Base-by-base conservation (phyloP, 2,888 invertebrate species). In the Blastobasis adustella region DNA sequence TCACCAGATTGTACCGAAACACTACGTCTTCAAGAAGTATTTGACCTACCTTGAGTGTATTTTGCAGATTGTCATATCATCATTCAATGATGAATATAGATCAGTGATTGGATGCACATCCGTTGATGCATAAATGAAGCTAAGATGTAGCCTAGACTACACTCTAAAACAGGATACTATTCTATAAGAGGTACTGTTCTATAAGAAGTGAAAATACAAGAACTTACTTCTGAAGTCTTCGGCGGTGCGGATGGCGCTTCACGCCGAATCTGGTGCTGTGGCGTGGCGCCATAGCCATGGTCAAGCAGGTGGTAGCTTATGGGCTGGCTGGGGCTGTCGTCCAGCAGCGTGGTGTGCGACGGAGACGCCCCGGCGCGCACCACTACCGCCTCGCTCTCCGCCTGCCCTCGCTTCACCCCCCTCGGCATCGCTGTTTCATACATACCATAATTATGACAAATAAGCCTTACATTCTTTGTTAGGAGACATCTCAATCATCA, bases 211-310 rank as follows among this genome's bases (percentile, higher is more conserved):
- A 23, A 23, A 7, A 45, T 39, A 5, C 10, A 37, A 1, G 10
- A 51, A 78, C 86, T 84, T 76, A 89, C 89, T 79, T 89, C 89
- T 59, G 91, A 90, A 65, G 88, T 89, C 79, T 89, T 90, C 73
- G 90, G 88, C 73, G 89, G 89, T 72, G 80, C 85, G 60, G 86
- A 73, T 64, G 80, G 89, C 72, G 83, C 90, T 80, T 90, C 89
- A 58, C 89, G 88, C 69, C 91, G 88, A 62, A 92, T 90, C 78
- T 92, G 92, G 67, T 91, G 91, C 73, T 93, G 91, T 57, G 95
- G 94, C 60, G 95, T 94, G 68, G 94, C 94, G 62, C 95, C 95
- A 86, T 96, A 96, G 65, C 95, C 95, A 76, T 96, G 96, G 81
- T 96, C 96, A 66, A 95, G 90, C 67, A 96, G 90, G 82, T 96